Conservation (phyloP, 92 coral and sea anemone genomes). For the Bergia puertoricense region DNA sequence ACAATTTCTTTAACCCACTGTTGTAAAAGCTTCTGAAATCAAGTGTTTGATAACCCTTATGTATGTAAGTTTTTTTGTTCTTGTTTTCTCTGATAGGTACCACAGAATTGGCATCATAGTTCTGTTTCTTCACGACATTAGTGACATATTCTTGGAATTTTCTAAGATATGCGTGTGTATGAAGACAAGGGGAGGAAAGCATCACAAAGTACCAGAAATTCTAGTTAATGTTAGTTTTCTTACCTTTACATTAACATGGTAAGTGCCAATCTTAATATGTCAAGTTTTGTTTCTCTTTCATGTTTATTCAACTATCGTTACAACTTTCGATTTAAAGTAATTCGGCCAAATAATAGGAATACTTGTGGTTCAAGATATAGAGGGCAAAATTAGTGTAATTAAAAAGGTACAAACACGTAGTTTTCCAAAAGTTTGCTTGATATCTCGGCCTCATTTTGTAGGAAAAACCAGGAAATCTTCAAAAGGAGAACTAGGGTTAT, state of each 20-base stretch:
- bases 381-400: too few relatives aligned
- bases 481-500: too few relatives aligned
- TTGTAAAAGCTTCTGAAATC: neutral
- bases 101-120: conserved; percentile 86
- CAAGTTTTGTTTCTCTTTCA: too few relatives aligned
- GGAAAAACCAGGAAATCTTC: too few relatives aligned
- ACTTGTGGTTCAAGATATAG: too few relatives aligned
- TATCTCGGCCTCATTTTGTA: too few relatives aligned
- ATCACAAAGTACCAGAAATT: conserved; percentile 59
- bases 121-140: conserved; percentile 83
- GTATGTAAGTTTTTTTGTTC: neutral
- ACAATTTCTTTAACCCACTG: too few relatives aligned
- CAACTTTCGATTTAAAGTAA: too few relatives aligned
- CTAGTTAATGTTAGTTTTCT: conserved; percentile 69
- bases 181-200: conserved; percentile 77
- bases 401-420: too few relatives aligned
- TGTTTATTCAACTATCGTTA: too few relatives aligned
- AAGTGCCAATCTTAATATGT: conserved; percentile 27
- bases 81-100: conserved; percentile 58
- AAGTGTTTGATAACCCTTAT: neutral
- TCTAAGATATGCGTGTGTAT: conserved; percentile 79
- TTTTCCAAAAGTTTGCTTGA: too few relatives aligned
- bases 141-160: conserved; percentile 84
- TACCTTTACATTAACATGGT: conserved; percentile 79
- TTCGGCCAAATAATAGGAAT: too few relatives aligned